Conservation (phyloP, 2,888 invertebrate species). For the Chouioia cunea region DNA sequence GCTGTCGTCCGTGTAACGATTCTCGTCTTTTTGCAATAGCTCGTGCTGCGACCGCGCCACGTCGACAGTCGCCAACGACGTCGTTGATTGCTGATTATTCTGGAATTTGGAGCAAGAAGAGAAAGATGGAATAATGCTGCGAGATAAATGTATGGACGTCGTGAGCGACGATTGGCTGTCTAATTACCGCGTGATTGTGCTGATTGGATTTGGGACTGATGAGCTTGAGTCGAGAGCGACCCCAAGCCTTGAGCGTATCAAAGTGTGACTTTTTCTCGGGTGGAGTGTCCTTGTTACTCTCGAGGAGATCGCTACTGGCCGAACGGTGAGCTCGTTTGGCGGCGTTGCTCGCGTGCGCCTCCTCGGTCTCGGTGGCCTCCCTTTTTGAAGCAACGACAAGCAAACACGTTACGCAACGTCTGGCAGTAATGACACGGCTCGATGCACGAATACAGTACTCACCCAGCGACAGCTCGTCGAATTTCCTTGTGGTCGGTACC, state of each 20-base stretch:
- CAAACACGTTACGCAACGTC: neutral
- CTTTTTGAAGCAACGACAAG: slow-evolving; percentile 53
- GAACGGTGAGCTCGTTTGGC: slow-evolving; percentile 62
- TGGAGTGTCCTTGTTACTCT: slow-evolving; percentile 75
- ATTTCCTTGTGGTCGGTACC: slow-evolving; percentile 93
- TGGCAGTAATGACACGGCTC: neutral
- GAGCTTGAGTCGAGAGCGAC: slow-evolving; percentile 81
- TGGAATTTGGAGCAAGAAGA: slow-evolving; percentile 59
- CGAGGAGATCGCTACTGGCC: slow-evolving; percentile 78
- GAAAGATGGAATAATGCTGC: neutral
- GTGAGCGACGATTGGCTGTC: neutral
- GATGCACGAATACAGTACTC: slow-evolving; percentile 68
- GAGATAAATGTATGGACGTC: slow-evolving; percentile 58
- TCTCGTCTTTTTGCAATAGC: slow-evolving; percentile 30
- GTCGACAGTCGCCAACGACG: slow-evolving; percentile 8
- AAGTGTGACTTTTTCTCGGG: slow-evolving; percentile 80
- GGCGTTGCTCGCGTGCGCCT: slow-evolving; percentile 51
- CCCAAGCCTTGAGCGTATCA: slow-evolving; percentile 88
- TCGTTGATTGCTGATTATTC: slow-evolving; percentile 24
- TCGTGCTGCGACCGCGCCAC: slow-evolving; percentile 8
- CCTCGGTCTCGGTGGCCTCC: slow-evolving; percentile 59
- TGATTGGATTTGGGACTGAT: slow-evolving; percentile 71
- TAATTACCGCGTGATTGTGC: slow-evolving; percentile 40
- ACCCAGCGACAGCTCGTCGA: slow-evolving; percentile 87
- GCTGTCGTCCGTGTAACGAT: slow-evolving; percentile 11